phyloP scores from a whole-genome alignment of 2,888 invertebrate genomes.

The Plagodis pulveraria region DNA sequence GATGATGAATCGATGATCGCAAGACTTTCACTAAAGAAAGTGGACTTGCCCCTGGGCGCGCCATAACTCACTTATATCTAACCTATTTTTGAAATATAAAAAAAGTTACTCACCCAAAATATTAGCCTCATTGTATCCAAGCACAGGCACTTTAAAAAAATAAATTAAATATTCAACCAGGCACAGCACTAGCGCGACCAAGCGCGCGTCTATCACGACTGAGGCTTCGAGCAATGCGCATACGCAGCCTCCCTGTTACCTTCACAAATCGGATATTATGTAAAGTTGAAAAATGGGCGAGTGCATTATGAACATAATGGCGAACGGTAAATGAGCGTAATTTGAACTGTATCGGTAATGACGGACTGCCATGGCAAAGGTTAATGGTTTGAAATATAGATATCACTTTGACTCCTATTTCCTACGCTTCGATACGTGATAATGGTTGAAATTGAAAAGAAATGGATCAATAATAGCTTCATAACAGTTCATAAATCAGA shows the following conservation, averaged over 20 bases:
- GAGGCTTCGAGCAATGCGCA: slow-evolving; percentile 49
- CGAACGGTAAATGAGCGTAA: slow-evolving; percentile 29
- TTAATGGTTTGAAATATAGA: slow-evolving; percentile 23
- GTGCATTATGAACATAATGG: slow-evolving; percentile 65
- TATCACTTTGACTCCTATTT: slow-evolving; percentile 6
- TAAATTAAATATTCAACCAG: slow-evolving; percentile 50
- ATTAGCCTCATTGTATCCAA: slow-evolving; percentile 80
- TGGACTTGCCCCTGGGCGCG: slow-evolving; percentile 44
- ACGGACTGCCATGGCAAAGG: slow-evolving; percentile 17
- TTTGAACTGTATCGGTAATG: slow-evolving; percentile 27
- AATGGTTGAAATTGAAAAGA: background rate
- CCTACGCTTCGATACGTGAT: slow-evolving; percentile 5
- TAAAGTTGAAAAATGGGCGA: slow-evolving; percentile 70
- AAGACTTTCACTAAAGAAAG: slow-evolving; percentile 74
- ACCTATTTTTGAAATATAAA: slow-evolving; percentile 16
- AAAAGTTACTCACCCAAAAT: slow-evolving; percentile 73
- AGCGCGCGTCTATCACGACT: slow-evolving; percentile 74
- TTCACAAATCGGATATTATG: slow-evolving; percentile 78
- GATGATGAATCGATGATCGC: slow-evolving; percentile 58
- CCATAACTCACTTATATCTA: slow-evolving; percentile 22
- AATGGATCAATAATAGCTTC: background rate
- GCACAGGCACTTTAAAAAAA: slow-evolving; percentile 67
- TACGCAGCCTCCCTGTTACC: slow-evolving; percentile 73
- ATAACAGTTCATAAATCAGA: too few relatives aligned
- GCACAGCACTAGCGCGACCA: slow-evolving; percentile 77